Evolutionary conservation across 2,113 vertebrate species (phyloP).

Genomic region (Turnix velox): DNA sequence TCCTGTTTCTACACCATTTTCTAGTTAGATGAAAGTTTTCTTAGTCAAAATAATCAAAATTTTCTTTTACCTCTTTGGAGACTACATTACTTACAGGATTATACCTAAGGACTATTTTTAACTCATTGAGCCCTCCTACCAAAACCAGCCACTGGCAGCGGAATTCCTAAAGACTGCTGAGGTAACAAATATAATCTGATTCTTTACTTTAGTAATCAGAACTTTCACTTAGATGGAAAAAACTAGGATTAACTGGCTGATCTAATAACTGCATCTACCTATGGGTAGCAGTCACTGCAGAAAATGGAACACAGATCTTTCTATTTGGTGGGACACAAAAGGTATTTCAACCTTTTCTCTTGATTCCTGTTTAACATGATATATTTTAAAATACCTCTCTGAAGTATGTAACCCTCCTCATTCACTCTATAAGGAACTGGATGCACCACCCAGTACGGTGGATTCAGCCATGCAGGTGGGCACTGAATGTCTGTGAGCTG

Average conservation of each 20-base stretch:
- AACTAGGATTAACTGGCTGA: background rate
- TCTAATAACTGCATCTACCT: background rate
- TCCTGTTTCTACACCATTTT: background rate
- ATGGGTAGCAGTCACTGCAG: background rate
- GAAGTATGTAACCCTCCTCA: fast-evolving
- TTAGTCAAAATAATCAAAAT: background rate
- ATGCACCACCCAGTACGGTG: fast-evolving
- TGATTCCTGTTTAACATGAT: background rate
- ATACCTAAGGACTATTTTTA: background rate
- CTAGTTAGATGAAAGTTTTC: background rate
- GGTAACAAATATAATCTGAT: background rate
- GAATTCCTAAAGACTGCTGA: background rate
- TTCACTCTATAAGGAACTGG: background rate
- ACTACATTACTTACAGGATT: background rate
- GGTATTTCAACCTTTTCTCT: background rate
- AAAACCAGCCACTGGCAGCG: background rate
- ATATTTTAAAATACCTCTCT: background rate
- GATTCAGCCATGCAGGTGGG: background rate
- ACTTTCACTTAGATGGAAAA: background rate
- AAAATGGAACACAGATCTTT: background rate
- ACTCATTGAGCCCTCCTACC: background rate
- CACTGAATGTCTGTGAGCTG: background rate
- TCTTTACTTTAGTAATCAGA: background rate
- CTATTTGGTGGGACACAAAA: background rate
- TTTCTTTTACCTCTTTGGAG: background rate